phyloP scores from a whole-genome alignment of 2,797 vertebrate genomes.

The Crenuchus spilurus region DNA sequence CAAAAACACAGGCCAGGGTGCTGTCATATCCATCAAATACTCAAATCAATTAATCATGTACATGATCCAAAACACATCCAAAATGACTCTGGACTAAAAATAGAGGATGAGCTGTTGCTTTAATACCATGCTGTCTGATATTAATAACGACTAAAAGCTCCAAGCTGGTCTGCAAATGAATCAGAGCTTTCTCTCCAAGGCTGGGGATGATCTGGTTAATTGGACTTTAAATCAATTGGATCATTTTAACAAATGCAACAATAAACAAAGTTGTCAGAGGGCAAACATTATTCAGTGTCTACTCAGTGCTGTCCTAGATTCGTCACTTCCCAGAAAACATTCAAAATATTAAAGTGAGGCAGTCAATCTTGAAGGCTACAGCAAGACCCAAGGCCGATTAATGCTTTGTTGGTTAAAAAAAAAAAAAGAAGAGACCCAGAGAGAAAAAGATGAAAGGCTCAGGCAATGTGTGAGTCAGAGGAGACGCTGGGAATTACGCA shows the following conservation, averaged over 20 bases:
- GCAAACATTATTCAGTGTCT: slow-evolving; percentile 31
- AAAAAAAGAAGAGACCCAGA: slow-evolving; percentile 28
- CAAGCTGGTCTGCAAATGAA: slow-evolving; percentile 31
- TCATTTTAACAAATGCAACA: slow-evolving; percentile 40
- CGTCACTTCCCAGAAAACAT: slow-evolving; percentile 33
- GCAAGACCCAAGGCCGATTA: slow-evolving; percentile 17
- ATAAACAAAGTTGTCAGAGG: slow-evolving; percentile 24
- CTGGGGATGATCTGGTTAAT: slow-evolving; percentile 28
- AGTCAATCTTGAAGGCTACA: slow-evolving; percentile 15
- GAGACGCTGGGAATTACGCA: slow-evolving; percentile 11
- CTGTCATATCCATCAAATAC: slow-evolving; percentile 12
- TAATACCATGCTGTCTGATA: slow-evolving; percentile 18
- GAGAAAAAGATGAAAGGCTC: slow-evolving; percentile 30
- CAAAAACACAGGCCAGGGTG: background rate
- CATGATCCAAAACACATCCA: slow-evolving; percentile 26
- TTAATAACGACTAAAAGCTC: slow-evolving; percentile 34
- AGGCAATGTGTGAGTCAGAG: slow-evolving; percentile 32
- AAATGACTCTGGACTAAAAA: slow-evolving; percentile 28
- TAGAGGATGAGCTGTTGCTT: slow-evolving; percentile 2
- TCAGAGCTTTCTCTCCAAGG: slow-evolving; percentile 24
- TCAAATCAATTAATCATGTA: slow-evolving; percentile 17
- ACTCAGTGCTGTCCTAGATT: slow-evolving; percentile 8
- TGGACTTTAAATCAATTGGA: slow-evolving; percentile 35
- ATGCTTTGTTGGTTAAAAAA: slow-evolving; percentile 33
- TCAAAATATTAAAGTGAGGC: slow-evolving; percentile 29